A percentile compares a stretch with the other conserved stretches of the same genome.
Evolutionary conservation across 2,888 invertebrate genomes (phyloP).

Genomic region (Pachycephus smyrnensis): DNA sequence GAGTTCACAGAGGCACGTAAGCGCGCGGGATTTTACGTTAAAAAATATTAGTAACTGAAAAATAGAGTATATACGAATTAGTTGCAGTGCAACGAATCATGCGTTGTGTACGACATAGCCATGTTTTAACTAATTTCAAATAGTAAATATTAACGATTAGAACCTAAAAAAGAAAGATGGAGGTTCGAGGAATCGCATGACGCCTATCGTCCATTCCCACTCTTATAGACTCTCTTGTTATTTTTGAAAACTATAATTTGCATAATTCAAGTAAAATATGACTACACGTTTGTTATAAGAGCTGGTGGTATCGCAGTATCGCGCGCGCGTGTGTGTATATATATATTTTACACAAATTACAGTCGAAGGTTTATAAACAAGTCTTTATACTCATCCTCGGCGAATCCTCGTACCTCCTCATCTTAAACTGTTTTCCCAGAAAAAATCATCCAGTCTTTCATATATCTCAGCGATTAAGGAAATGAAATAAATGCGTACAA

Average conservation of each 20-base stretch:
- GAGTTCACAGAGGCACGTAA: not conserved
- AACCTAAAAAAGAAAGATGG: not conserved
- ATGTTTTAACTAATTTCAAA: not conserved
- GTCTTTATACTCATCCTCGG: not conserved
- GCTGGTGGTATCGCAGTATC: not conserved
- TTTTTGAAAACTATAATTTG: not conserved
- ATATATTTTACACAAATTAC: constrained; percentile 1
- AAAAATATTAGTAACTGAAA: not conserved
- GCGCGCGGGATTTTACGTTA: not conserved
- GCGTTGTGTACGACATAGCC: too few relatives aligned
- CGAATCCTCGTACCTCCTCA: not conserved
- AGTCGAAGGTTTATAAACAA: not conserved
- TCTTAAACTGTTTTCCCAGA: not conserved
- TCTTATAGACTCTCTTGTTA: not conserved
- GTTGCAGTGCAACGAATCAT: not conserved
- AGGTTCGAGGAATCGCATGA: not conserved
- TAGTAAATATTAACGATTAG: not conserved
- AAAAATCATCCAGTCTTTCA: not conserved
- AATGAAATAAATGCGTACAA: not conserved
- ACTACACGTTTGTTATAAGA: not conserved
- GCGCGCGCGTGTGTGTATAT: not conserved
- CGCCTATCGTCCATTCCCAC: not conserved
- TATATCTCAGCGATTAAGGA: not conserved
- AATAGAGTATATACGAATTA: not conserved
- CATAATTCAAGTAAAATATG: not conserved